Conservation (phyloP, 2,888 invertebrate species). For the Drosophila neoperkinsi region DNA sequence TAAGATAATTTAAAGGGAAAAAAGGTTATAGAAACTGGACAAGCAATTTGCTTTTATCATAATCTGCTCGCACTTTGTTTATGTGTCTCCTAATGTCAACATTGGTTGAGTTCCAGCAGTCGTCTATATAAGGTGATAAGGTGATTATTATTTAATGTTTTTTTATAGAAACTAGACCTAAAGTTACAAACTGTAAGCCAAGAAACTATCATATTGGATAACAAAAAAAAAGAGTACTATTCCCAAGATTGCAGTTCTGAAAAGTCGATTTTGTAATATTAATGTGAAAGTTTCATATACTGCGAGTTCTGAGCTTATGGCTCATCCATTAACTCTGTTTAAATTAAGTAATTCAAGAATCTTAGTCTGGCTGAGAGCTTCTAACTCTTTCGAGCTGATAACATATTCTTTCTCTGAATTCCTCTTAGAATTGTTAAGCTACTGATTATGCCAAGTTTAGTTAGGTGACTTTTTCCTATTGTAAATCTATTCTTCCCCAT, state of each 20-base stretch:
- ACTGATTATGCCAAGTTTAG: not conserved
- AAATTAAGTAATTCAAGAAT: not conserved
- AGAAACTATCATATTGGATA: too few species aligned
- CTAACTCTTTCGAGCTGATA: too few species aligned
- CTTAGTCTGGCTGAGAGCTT: not conserved
- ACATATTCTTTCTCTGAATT: not conserved
- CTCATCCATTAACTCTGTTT: not conserved
- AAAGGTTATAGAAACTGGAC: not conserved
- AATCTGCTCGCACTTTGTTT: not conserved
- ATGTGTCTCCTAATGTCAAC: not conserved
- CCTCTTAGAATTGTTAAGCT: not conserved
- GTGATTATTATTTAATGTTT: too few species aligned
- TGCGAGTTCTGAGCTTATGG: not conserved
- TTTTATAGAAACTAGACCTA: too few species aligned
- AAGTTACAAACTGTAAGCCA: too few species aligned
- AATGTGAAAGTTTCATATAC: not conserved
- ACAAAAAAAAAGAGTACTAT: not conserved
- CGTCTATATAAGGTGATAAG: too few species aligned
- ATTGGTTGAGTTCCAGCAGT: too few species aligned
- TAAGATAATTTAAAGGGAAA: not conserved
- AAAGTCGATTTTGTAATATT: not conserved
- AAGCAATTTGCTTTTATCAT: not conserved
- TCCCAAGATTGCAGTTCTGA: not conserved
- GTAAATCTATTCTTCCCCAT: not conserved
- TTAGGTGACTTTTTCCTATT: not conserved